Evolutionary conservation across 2,113 vertebrate genomes (phyloP), one percentile per base, ranked within the genome.

Genomic region (Cnemophilus loriae): DNA sequence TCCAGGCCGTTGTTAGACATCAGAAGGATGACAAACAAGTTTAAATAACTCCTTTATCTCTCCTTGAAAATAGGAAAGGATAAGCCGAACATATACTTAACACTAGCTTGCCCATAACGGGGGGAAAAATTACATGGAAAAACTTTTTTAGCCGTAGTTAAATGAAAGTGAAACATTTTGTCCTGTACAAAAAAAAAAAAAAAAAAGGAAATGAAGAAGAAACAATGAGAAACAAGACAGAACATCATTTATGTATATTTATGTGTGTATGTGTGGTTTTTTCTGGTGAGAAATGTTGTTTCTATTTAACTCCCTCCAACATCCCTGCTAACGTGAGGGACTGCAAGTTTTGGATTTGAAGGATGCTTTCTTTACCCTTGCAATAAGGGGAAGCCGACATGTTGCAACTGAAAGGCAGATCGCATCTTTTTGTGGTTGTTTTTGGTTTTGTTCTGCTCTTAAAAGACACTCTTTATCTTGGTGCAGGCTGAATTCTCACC

Each of bases 61-160:
- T 27, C 16, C 11, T 32, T 65, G 6, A 42, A 93, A 84, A 67
- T 9, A n/a, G 3, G 14, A n/a, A 80, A 27, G 7, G 4, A 37
- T 64, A 7, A 52, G 19, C 3, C 2, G 65, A 78, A 37, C 3
- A 37, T 4, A 11, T 5, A 28, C 3, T 35, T 4, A 18, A 60
- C 5, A 64, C 3, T 39, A 39, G 10, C 1, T 15, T 53, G 10
- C 1, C 5, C 5, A 15, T 41, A 59, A 53, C 0, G 12, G 6
- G 3, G 13, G 16, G 2, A 1, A 39, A 28, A 67, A 30, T 23
- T 11, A 35, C 23, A 35, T 35, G 7, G 11, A 53, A n/a, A 42
- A 3, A 3, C 6, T 13, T 55, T 76, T 73, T 89, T 74, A 14
- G 4, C 8, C 32, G 4, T 7, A 30, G 2, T 21, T 28, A 8